Conservation (phyloP, 2,113 vertebrate species). For the Forbesichthys papilliferus region DNA sequence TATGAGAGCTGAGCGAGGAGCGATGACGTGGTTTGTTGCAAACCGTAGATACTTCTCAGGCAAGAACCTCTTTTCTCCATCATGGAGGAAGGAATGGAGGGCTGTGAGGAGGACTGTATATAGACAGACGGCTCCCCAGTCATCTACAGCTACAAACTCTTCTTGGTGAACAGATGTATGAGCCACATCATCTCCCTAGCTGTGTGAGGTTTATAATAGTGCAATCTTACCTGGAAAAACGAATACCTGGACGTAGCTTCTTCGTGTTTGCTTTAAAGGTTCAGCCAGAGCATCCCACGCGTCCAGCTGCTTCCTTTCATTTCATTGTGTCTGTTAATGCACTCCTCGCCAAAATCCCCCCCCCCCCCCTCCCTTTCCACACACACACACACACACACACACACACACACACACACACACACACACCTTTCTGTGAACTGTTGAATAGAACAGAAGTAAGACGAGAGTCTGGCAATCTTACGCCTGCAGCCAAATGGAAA, state of each 20-base stretch:
- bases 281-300: conserved; percentile 58
- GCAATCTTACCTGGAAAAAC: conserved; percentile 39
- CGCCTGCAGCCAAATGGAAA: conserved; percentile 57
- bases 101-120: conserved; percentile 35
- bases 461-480: conserved; percentile 13
- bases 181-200: conserved; percentile 43
- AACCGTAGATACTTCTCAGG: conserved; percentile 64
- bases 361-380: too few species aligned
- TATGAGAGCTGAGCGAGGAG: conserved; percentile 33
- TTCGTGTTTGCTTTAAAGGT: conserved; percentile 63
- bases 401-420: too few species aligned
- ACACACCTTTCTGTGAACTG: conserved; percentile 3
- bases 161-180: conserved; percentile 41
- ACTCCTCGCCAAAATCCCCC: conserved; percentile 30
- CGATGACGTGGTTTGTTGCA: conserved; percentile 24
- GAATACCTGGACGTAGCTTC: conserved; percentile 27
- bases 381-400: too few species aligned
- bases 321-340: conserved; percentile 39
- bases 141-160: background rate
- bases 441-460: conserved; percentile 13
- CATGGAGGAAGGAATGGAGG: conserved; percentile 7
- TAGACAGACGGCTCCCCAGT: background rate
- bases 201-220: conserved; percentile 50
- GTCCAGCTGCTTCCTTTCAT: conserved; percentile 56
- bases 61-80: conserved; percentile 47